phyloP scores from a whole-genome alignment of 2,113 vertebrate species.

The Eudyptes chrysolophus region DNA sequence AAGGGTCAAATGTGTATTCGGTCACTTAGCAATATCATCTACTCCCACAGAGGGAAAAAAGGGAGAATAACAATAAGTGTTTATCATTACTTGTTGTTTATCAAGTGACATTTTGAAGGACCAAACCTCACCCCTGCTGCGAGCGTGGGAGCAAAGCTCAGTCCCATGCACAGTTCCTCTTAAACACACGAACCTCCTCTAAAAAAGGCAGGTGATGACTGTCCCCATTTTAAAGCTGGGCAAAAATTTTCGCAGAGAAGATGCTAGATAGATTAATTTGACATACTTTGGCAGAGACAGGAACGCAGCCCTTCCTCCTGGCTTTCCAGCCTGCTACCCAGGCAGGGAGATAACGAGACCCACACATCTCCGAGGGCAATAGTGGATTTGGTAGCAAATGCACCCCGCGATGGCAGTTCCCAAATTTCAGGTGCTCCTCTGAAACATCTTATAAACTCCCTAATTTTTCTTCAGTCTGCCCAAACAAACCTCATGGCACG shows the following conservation, averaged over 20 bases:
- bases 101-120: not conserved
- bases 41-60: not conserved
- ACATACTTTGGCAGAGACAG: not conserved
- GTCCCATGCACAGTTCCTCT: not conserved
- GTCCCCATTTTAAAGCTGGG: not conserved
- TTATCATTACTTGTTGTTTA: not conserved
- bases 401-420: fast-evolving
- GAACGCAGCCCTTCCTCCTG: not conserved
- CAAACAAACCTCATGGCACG: fast-evolving
- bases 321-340: not conserved
- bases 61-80: not conserved
- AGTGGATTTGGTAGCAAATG: fast-evolving
- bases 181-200: not conserved
- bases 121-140: not conserved
- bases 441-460: not conserved
- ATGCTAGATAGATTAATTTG: not conserved
- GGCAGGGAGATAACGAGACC: not conserved
- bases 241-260: not conserved
- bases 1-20: conserved; percentile 37
- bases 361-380: not conserved
- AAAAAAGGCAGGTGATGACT: not conserved
- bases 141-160: not conserved
- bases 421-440: not conserved
- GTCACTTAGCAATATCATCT: conserved; percentile 26
- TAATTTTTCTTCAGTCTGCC: not conserved